Evolutionary conservation across 2,797 vertebrate genomes (phyloP), one percentile per base, ranked within the genome.

Genomic region (Huso huso): DNA sequence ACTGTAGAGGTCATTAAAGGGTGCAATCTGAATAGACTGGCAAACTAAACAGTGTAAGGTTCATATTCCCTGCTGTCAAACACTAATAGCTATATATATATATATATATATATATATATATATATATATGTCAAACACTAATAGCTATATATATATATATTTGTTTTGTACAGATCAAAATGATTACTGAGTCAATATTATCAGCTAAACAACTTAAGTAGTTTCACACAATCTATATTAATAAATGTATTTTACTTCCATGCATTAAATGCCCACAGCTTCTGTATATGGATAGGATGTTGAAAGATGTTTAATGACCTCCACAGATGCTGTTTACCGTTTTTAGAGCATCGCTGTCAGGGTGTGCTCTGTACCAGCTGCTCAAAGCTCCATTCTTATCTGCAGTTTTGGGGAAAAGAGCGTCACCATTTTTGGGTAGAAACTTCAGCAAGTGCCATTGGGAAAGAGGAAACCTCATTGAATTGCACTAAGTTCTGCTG

Each of bases 391-490:
- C 77, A 78, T 49, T 71, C 61, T 67, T 64, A 64, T 55, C 63
- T 62, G 13, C 64, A 63, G 55, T 59, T 67, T 64, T n/a, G 53
- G 69, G 13, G 55, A 58, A n/a, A 58, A 58, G 55, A 58, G 55
- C 55, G 11, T n/a, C 12, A 58, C 72, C 77, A 78, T 73, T 75
- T 53, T 69, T 66, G 71, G 76, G 84, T 78, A 73, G 63, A 86
- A 84, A 79, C 74, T 86, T 89, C 87, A 89, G 87, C 79, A 90
- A 88, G 89, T 91, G 90, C 90, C 90, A 91, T 89, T 85, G 78
- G 83, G 82, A 86, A 75, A 71, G 75, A 78, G 71, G 76, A 8
- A 75, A 82, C 80, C 77, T 77, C 70, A 83, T 83, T 58, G 79
- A 84, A 85, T 90, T 91, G 90, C 88, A 90, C 87, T 90, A 90